These are phyloP conservation scores for Xestobium rufovillosum DNA, from an alignment of 2,888 invertebrate genomes.

Conservation along the genomic window DNA sequence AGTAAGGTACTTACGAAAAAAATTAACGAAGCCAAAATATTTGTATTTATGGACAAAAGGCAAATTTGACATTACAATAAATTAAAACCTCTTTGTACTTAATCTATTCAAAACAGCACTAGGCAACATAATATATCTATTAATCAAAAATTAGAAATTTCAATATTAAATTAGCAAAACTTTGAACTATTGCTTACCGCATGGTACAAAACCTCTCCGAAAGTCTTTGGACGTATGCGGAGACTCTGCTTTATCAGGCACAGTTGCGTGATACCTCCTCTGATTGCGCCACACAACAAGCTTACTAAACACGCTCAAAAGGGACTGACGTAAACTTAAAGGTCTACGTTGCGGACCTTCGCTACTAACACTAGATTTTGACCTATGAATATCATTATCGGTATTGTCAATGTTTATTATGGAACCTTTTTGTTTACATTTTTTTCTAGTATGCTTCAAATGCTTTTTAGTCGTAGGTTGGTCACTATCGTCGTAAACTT, in stretches of 20 bases:
- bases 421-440: slow-evolving; percentile 39
- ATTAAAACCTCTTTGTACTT: no score
- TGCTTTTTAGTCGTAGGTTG: slow-evolving; percentile 35
- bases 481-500: slow-evolving; percentile 40
- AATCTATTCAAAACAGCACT: no score
- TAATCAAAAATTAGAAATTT: no score
- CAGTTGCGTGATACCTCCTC: slow-evolving; percentile 40
- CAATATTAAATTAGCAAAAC: no score
- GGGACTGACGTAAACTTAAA: slow-evolving; percentile 53
- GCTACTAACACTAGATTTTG: slow-evolving; percentile 36
- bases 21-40: no score
- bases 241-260: slow-evolving; percentile 38
- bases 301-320: slow-evolving; percentile 46
- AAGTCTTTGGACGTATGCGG: slow-evolving; percentile 40
- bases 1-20: no score
- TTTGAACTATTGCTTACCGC: slow-evolving; percentile 38
- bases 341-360: slow-evolving; percentile 34
- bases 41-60: no score
- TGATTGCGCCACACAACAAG: slow-evolving; percentile 45
- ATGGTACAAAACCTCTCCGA: slow-evolving; percentile 38
- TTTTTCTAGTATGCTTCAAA: slow-evolving; percentile 41
- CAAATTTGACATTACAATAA: no score
- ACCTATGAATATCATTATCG: slow-evolving; percentile 36
- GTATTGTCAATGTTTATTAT: slow-evolving; percentile 27
- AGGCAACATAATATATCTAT: no score